phyloP scores from a whole-genome alignment of 2,888 invertebrate genomes.

The Zygaena filipendulae region DNA sequence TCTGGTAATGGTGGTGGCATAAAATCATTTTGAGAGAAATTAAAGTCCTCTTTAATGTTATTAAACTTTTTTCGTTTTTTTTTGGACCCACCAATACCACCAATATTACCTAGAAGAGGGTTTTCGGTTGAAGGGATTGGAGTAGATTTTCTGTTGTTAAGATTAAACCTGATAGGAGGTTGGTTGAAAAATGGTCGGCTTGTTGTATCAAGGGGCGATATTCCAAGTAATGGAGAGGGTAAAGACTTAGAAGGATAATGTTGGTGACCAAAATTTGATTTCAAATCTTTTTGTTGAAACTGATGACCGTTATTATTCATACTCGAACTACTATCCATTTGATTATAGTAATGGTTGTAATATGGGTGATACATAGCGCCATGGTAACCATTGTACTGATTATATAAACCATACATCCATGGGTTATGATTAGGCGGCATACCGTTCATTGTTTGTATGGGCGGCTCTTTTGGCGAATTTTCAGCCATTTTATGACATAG shows the following conservation, averaged over 20 bases:
- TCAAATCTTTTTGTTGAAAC: slow-evolving; percentile 38
- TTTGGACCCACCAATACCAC: slow-evolving; percentile 70
- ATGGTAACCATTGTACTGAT: slow-evolving; percentile 46
- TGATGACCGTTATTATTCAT: slow-evolving; percentile 34
- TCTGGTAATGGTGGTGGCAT: slow-evolving; percentile 69
- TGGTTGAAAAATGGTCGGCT: slow-evolving; percentile 55
- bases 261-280: slow-evolving; percentile 30
- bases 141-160: slow-evolving; percentile 46
- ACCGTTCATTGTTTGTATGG: slow-evolving; percentile 54
- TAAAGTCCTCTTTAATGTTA: slow-evolving; percentile 59
- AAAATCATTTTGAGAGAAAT: slow-evolving; percentile 32
- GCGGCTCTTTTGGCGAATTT: slow-evolving; percentile 50
- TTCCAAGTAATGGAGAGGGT: slow-evolving; percentile 47
- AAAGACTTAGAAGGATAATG: slow-evolving; percentile 48
- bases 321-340: slow-evolving; percentile 40
- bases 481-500: slow-evolving; percentile 44
- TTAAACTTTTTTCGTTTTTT: slow-evolving; percentile 80
- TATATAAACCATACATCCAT: slow-evolving; percentile 57
- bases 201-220: slow-evolving; percentile 49
- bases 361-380: slow-evolving; percentile 56
- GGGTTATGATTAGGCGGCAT: slow-evolving; percentile 46
- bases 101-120: slow-evolving; percentile 47
- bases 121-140: slow-evolving; percentile 49
- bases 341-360: slow-evolving; percentile 59
- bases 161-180: slow-evolving; percentile 56